Evolutionary conservation across 2,888 invertebrate genomes (phyloP).

Genomic region (Suillia variegata): DNA sequence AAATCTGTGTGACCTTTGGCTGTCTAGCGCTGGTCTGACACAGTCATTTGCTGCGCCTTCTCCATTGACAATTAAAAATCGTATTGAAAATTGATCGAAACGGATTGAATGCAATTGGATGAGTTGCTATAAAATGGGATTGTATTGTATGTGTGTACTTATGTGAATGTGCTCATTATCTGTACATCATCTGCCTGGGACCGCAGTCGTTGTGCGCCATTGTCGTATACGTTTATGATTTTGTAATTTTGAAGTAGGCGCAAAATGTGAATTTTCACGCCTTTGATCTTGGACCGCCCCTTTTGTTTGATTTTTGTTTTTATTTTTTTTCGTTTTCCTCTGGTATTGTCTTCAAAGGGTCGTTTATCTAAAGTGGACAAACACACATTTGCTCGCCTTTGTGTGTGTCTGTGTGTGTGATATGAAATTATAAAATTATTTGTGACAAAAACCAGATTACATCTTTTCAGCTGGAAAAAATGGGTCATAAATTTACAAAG

Average conservation of each 20-base stretch:
- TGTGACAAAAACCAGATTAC: not conserved
- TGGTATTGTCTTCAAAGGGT: too few relatives aligned
- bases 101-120: not conserved
- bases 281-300: slow-evolving; percentile 27
- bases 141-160: too few relatives aligned
- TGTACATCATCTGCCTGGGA: slow-evolving; percentile 27
- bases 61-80: slow-evolving; percentile 31
- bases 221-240: not conserved
- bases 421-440: not conserved
- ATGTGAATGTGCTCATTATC: too few relatives aligned
- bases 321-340: slow-evolving; percentile 12
- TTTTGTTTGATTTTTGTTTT: slow-evolving; percentile 6
- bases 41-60: not conserved
- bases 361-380: not conserved
- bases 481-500: not conserved
- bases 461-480: not conserved
- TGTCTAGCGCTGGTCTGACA: too few relatives aligned
- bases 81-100: slow-evolving; percentile 20
- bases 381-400: not conserved
- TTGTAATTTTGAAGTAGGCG: not conserved
- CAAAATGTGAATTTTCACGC: slow-evolving; percentile 25
- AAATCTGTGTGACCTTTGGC: slow-evolving; percentile 29
- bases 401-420: slow-evolving; percentile 9
- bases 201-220: not conserved
- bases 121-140: slow-evolving; percentile 6